phyloP scores from a whole-genome alignment of 2,888 invertebrate genomes.

The Dicranocentrus wangi region DNA sequence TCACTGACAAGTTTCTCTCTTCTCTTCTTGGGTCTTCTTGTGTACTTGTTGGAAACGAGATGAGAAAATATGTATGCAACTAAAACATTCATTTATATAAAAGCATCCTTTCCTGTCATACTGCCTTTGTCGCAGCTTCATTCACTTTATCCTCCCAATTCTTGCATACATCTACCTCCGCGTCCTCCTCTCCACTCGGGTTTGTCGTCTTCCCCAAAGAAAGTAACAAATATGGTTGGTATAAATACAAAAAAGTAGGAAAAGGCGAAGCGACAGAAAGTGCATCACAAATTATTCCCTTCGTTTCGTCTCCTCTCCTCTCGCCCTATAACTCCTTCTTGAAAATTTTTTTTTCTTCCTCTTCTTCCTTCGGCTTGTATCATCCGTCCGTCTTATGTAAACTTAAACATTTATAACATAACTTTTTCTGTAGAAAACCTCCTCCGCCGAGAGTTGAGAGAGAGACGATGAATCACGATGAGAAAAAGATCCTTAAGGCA shows the following conservation, averaged over 20 bases:
- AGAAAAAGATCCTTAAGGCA: slow-evolving; percentile 44
- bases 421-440: slow-evolving; percentile 13
- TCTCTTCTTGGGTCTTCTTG: neutral
- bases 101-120: slow-evolving; percentile 25
- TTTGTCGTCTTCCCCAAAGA: slow-evolving; percentile 20
- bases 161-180: neutral
- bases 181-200: neutral
- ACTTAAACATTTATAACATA: slow-evolving; percentile 32
- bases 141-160: slow-evolving; percentile 4
- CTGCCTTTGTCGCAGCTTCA: slow-evolving; percentile 4
- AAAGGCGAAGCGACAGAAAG: slow-evolving; percentile 44
- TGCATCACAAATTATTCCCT: slow-evolving; percentile 55
- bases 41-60: neutral
- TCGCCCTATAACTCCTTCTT: neutral
- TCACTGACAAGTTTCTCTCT: neutral
- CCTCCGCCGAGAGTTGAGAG: slow-evolving; percentile 6
- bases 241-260: slow-evolving; percentile 28
- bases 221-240: slow-evolving; percentile 26
- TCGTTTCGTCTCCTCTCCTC: slow-evolving; percentile 32
- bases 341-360: neutral
- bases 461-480: slow-evolving; percentile 42
- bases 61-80: slow-evolving; percentile 22
- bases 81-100: slow-evolving; percentile 38
- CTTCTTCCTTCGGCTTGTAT: slow-evolving; percentile 7
- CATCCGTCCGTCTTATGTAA: slow-evolving; percentile 40